Percentiles rank a stretch among this genome's conserved stretches.
Evolutionary conservation across 2,888 invertebrate genomes (phyloP).

Genomic region (Allophyes oxyacanthae): DNA sequence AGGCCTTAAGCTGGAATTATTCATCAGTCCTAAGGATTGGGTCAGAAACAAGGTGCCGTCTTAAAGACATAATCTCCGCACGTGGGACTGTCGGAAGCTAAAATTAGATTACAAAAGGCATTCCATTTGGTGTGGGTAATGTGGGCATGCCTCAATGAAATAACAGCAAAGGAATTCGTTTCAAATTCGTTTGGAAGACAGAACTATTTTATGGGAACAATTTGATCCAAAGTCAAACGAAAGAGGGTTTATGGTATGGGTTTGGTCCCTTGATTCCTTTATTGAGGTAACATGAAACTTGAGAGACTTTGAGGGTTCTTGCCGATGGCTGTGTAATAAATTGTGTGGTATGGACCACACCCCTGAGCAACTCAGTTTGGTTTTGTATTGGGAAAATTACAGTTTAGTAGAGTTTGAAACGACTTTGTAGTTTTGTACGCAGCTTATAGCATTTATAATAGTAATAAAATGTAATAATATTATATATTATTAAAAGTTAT

Average conservation of each 20-base stretch:
- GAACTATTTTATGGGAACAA: conserved; percentile 20
- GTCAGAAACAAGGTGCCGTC: conserved; percentile 7
- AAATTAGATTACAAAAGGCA: conserved; percentile 45
- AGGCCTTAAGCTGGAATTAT: conserved; percentile 23
- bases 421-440: too few species aligned
- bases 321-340: not conserved
- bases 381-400: not conserved
- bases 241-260: not conserved
- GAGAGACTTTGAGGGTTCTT: not conserved
- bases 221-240: conserved; percentile 6
- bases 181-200: conserved; percentile 9
- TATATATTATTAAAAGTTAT: too few species aligned
- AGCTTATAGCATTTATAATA: too few species aligned
- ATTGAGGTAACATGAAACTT: conserved; percentile 8
- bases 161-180: conserved; percentile 21
- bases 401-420: too few species aligned
- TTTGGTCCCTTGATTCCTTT: conserved; percentile 4
- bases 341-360: not conserved
- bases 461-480: too few species aligned
- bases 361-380: not conserved
- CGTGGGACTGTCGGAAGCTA: conserved; percentile 11
- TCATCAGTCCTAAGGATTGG: conserved; percentile 14
- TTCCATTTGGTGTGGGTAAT: conserved; percentile 10
- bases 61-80: conserved; percentile 27
- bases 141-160: conserved; percentile 19